phyloP scores from a whole-genome alignment of 1,140 invertebrate genomes.

The Pseudomyrmex gracilis region DNA sequence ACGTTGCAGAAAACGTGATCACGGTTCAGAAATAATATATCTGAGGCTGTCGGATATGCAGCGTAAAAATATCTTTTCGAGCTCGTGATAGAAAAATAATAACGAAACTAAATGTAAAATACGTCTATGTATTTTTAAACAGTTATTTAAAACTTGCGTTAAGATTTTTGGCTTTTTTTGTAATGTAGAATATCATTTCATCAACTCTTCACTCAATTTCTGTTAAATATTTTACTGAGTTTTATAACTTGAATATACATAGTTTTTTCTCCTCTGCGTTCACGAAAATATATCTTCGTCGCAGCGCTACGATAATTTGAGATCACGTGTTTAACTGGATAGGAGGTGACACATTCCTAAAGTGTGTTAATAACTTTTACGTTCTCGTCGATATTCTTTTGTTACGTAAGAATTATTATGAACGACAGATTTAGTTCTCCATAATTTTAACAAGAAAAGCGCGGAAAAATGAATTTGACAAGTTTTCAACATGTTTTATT shows the following conservation, averaged over 20 bases:
- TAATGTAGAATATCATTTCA: too few relatives aligned
- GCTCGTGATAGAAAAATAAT: too few relatives aligned
- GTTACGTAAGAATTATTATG: not conserved
- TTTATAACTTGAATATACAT: too few relatives aligned
- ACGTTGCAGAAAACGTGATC: not conserved
- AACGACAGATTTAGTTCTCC: not conserved
- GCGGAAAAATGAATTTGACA: constrained; percentile 1
- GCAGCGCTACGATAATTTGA: not conserved
- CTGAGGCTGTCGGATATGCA: too few relatives aligned
- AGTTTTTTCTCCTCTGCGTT: not conserved
- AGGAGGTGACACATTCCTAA: not conserved
- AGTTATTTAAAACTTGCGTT: too few relatives aligned
- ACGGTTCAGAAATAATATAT: too few relatives aligned
- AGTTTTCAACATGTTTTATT: not conserved
- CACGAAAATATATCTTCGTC: not conserved
- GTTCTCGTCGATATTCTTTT: not conserved
- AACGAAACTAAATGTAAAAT: too few relatives aligned
- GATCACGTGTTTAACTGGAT: not conserved
- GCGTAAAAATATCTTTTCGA: too few relatives aligned
- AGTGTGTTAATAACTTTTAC: not conserved
- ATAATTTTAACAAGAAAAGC: not conserved
- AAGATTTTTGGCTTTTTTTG: not conserved
- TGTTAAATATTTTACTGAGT: not conserved
- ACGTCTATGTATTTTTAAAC: not conserved
- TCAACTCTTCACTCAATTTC: too few relatives aligned